phyloP scores from a whole-genome alignment of 2,888 invertebrate species.

The Drosophila putrida region DNA sequence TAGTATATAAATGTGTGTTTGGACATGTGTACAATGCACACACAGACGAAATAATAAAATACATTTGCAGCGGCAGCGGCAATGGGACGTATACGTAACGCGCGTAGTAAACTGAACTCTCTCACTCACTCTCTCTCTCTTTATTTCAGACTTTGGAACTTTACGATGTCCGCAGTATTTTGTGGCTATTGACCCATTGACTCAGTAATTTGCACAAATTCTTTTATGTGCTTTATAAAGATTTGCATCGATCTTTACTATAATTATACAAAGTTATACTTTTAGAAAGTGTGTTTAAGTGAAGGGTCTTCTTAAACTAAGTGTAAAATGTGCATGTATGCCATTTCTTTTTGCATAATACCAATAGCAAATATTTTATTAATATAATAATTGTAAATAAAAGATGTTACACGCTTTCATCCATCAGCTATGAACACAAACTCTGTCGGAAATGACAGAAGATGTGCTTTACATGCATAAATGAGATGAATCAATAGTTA shows the following conservation, averaged over 20 bases:
- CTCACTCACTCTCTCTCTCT: constrained; percentile 2
- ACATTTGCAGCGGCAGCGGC: constrained; percentile 48
- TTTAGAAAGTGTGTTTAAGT: no score
- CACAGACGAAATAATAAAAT: constrained; percentile 58
- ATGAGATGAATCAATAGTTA: no score
- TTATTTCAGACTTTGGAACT: constrained; percentile 51
- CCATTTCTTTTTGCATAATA: no score
- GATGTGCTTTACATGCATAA: no score
- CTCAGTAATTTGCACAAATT: constrained; percentile 27
- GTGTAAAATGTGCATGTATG: no score
- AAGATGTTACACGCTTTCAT: no score
- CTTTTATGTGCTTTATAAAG: constrained; percentile 10
- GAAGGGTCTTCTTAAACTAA: no score
- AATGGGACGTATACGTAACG: constrained; percentile 65
- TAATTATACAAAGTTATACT: not conserved
- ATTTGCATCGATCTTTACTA: constrained; percentile 7
- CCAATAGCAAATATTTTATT: no score
- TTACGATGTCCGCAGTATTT: constrained; percentile 77
- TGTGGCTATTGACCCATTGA: constrained; percentile 58
- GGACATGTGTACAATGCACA: constrained; percentile 30
- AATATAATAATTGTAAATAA: no score
- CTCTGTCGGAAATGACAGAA: no score
- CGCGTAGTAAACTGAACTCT: constrained; percentile 10
- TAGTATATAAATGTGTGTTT: constrained; percentile 11
- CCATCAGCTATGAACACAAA: no score